Evolutionary conservation across 2,797 vertebrate genomes (phyloP), one percentile per base, ranked within the genome.

Genomic region (Gobionotothen gibberifrons): DNA sequence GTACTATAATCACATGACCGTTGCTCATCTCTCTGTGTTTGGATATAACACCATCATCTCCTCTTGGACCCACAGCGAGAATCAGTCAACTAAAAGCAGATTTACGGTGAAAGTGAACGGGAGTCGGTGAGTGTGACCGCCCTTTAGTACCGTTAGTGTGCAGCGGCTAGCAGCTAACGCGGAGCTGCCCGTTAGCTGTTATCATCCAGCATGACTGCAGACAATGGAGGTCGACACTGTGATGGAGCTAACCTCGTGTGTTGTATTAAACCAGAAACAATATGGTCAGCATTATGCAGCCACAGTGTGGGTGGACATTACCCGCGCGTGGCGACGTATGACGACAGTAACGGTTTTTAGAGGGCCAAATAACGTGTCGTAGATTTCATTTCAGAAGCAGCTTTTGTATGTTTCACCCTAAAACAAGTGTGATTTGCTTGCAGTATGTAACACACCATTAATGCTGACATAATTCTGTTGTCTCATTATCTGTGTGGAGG

Each of bases 1-100:
- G 90, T 87, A 92, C 84, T 70, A 82, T 64, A 67, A 78, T 92
- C 92, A 90, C 88, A 83, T 91, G 88, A 94, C 82, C 67, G 46
- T 46, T 76, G 44, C 82, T 85, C 69, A 39, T 79, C 52, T 76
- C 81, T 61, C 64, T 40, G 61, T 69, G 59, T 59, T 69, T 74
- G 79, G 69, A 79, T 21, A 69, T 51, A 4, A 49, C 72, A 36
- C 32, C 32, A 16, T 22, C 64, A 69, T 51, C 68, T 51, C 49
- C 63, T 76, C 14, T 47, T 10, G 72, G 55, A 62, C 46, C 17
- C 14, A 9, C 48, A 49, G 53, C 54, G 10, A 55, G 54, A 4
- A 4, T 29, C 48, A 9, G 36, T 11, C 39, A 2, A 7, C 19
- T n/a, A 32, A 14, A 19, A 51, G 62, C 76, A 10, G 60, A 61